Base-by-base conservation (phyloP, 2,888 invertebrate genomes). In the Aphodius granarius region DNA sequence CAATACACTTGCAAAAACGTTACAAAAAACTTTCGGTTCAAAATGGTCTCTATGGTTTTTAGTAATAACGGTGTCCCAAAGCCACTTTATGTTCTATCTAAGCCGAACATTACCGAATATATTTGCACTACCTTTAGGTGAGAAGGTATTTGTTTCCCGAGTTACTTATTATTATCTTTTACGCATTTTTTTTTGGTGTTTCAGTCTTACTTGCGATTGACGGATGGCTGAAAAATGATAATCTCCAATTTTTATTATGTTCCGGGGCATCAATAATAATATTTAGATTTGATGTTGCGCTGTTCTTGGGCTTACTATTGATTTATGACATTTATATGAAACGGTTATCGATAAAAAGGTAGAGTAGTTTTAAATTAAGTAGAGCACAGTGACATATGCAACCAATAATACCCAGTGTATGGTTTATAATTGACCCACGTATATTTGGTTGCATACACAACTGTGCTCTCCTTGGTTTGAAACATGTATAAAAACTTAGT, bases 1-100 rank as follows among this genome's bases (percentile, higher is more conserved):
- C 88, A 90, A 91, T 78, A 89, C 92, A 66, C 91, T 97, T 80
- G 91, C 93, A 75, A 90, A 91, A 83, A 91, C 94, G 5, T 89
- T 99, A 43, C 89, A 92, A 81, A 92, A 92, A 79, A 90, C 92
- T 76, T 97, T 95, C 88, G 97, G 98, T 15, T 86, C 88, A 75
- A 90, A 92, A 80, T 94, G 95, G 84, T 90, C 94, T 5, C 90
- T 92, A 85, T 97, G 97, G 96, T 94, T 94, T 83, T 91, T 94
- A 19, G 87, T 93, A 4, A 92, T 99, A 75, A 97, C 96, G 1
- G 91, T 94, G 18, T 93, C 97, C 0, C 99, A 99, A 87, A 99
- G 98, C 87, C 99, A 99, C 88, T 97, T 99, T 85, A 94, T 98
- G 91, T 99, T 97, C 87, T 99, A 99, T 86, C 91, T 96, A 88